Conservation (phyloP, 92 coral and sea anemone species). For the Umimayanthus chanpuru region DNA sequence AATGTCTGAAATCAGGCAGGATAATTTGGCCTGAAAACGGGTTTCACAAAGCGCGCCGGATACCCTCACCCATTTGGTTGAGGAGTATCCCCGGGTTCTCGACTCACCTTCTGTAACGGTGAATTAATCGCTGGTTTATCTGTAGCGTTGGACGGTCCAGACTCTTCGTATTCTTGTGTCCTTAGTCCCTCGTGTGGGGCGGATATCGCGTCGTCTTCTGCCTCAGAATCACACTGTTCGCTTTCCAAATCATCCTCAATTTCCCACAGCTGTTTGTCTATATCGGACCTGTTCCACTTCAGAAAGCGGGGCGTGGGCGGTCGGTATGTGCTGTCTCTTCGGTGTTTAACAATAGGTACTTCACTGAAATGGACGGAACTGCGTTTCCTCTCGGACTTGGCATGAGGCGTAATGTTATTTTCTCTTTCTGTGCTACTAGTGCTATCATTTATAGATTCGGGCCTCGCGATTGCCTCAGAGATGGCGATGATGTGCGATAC, state of each 20-base stretch:
- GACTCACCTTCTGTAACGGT: not conserved
- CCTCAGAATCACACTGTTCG: slow-evolving; percentile 44
- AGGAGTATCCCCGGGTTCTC: no score
- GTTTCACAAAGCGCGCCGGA: no score
- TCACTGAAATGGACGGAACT: slow-evolving; percentile 75
- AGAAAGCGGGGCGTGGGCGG: slow-evolving; percentile 77
- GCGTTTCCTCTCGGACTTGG: slow-evolving; percentile 38
- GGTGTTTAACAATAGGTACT: slow-evolving; percentile 22
- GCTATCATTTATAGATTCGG: not conserved
- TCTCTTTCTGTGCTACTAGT: not conserved
- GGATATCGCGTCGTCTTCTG: not conserved
- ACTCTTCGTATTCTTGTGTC: not conserved
- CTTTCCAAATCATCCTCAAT: slow-evolving; percentile 48
- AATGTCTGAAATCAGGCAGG: no score
- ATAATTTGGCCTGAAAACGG: no score
- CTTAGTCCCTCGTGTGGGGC: not conserved
- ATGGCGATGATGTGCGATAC: slow-evolving; percentile 53
- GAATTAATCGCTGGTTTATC: not conserved
- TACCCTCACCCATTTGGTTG: no score
- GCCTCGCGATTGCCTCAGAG: slow-evolving; percentile 45
- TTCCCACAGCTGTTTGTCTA: slow-evolving; percentile 40
- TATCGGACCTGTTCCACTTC: slow-evolving; percentile 16
- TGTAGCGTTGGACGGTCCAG: not conserved
- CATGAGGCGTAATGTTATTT: not conserved
- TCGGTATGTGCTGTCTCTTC: slow-evolving; percentile 64